Evolutionary conservation across 2,888 invertebrate genomes (phyloP).

Genomic region (Melanchra persicariae): DNA sequence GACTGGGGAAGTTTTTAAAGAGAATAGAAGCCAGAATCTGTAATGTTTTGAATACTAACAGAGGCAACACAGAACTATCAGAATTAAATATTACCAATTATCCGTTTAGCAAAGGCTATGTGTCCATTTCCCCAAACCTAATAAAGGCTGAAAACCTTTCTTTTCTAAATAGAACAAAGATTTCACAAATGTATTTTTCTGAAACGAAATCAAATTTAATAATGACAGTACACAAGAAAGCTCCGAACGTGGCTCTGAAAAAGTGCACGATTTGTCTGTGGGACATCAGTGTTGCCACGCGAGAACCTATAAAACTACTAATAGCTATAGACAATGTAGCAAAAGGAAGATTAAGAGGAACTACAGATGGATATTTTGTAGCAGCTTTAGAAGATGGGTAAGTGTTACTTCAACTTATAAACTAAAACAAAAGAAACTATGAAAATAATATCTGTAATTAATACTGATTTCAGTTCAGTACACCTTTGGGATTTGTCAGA

Average conservation of each 20-base stretch:
- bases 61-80: conserved; percentile 70
- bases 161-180: conserved; percentile 75
- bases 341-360: conserved; percentile 78
- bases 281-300: conserved; percentile 81
- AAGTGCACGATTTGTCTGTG: conserved; percentile 82
- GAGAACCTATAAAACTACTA: conserved; percentile 80
- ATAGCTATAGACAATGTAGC: conserved; percentile 80
- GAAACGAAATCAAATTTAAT: conserved; percentile 79
- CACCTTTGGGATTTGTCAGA: conserved; percentile 87
- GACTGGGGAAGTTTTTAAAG: conserved; percentile 81
- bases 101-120: conserved; percentile 82
- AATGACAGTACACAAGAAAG: conserved; percentile 79
- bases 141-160: conserved; percentile 66
- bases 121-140: conserved; percentile 73
- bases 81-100: conserved; percentile 76
- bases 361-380: conserved; percentile 81
- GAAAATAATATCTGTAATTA: neutral
- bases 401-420: conserved; percentile 51
- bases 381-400: conserved; percentile 86
- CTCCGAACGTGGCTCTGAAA: conserved; percentile 56
- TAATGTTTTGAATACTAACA: conserved; percentile 77
- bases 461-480: conserved; percentile 77
- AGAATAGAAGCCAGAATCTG: conserved; percentile 78
- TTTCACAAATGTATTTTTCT: conserved; percentile 77
- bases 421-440: neutral